These are phyloP conservation scores for Stomorhina lunata DNA, from an alignment of 2,888 invertebrate species.

Conservation along the genomic window DNA sequence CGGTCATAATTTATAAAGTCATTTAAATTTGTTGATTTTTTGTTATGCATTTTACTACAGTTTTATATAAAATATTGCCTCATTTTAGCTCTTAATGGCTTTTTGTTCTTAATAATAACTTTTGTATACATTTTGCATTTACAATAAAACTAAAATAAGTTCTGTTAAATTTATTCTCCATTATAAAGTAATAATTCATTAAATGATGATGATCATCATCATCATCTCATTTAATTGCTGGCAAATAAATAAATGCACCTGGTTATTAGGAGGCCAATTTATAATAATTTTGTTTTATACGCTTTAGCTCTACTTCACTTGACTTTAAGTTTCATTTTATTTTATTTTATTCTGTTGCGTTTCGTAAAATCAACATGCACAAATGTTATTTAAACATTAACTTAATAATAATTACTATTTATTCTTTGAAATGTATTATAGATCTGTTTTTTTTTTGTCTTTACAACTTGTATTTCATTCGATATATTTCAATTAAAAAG, in stretches of 20 bases:
- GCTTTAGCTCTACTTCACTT: too few relatives aligned
- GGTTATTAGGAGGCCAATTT: slow-evolving; percentile 24
- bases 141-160: too few relatives aligned
- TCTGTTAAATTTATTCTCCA: slow-evolving; percentile 32
- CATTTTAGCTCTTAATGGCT: neutral
- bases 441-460: slow-evolving; percentile 17
- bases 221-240: slow-evolving; percentile 39
- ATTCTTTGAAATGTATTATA: too few relatives aligned
- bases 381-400: slow-evolving; percentile 21
- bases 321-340: neutral
- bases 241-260: slow-evolving; percentile 50
- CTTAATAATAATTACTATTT: slow-evolving; percentile 29
- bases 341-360: neutral
- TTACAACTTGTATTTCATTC: slow-evolving; percentile 44
- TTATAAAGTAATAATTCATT: slow-evolving; percentile 33
- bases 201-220: slow-evolving; percentile 16
- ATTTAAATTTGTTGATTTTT: slow-evolving; percentile 2
- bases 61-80: neutral
- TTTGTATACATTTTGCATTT: neutral
- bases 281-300: neutral
- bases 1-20: slow-evolving; percentile 13
- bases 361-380: slow-evolving; percentile 36
- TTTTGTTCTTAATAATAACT: neutral
- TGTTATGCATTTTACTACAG: neutral
- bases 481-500: slow-evolving; percentile 62